These are phyloP conservation scores for Amphimallon solstitiale DNA, from an alignment of 2,888 invertebrate genomes.

Conservation along the genomic window DNA sequence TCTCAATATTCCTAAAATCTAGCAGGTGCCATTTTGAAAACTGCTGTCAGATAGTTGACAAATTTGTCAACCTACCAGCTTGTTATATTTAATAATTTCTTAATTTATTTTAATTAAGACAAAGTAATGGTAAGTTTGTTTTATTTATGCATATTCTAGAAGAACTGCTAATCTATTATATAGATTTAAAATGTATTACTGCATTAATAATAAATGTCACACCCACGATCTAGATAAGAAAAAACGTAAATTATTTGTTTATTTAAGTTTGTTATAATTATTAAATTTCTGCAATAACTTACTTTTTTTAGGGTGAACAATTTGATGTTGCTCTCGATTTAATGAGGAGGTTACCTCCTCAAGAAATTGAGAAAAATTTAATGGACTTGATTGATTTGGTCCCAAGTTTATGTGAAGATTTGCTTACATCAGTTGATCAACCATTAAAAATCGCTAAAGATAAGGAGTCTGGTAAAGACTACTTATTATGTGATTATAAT, in stretches of 20 bases:
- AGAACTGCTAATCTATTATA: no score
- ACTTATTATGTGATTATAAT: constrained; percentile 98
- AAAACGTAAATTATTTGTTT: constrained; percentile 7
- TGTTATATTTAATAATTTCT: constrained; percentile 33
- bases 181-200: neutral
- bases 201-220: constrained; percentile 34
- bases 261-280: neutral
- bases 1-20: constrained; percentile 16
- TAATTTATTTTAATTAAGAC: constrained; percentile 28
- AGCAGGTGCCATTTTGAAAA: constrained; percentile 34
- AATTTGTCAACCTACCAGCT: constrained; percentile 34
- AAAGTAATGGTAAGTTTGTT: constrained; percentile 38
- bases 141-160: no score
- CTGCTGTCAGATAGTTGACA: constrained; percentile 38
- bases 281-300: neutral
- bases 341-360: constrained; percentile 98
- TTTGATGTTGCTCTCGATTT: constrained; percentile 99
- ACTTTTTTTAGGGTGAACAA: constrained; percentile 79
- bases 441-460: constrained; percentile 98
- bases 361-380: constrained; percentile 98
- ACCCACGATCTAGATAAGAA: constrained; percentile 38
- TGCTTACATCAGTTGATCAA: constrained; percentile 97
- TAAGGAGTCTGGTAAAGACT: constrained; percentile 94
- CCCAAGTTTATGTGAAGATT: constrained; percentile 94
- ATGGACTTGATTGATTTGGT: constrained; percentile 97